Evolutionary conservation across 2,113 vertebrate species (phyloP).

Genomic region (Taxidea taxus): DNA sequence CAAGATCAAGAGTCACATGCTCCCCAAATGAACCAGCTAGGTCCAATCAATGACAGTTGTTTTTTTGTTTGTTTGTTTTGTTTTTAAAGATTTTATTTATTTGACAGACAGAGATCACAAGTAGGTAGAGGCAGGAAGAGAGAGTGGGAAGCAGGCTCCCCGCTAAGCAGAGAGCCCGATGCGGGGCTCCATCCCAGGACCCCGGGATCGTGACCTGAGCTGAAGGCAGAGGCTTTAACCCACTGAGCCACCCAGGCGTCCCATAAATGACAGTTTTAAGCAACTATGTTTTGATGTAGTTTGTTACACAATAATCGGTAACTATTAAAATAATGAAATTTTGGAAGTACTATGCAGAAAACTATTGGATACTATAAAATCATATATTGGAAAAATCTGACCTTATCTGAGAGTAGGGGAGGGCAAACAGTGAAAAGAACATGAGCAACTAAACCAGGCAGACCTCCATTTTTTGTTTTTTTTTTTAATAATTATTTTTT

Average conservation of each 20-base stretch:
- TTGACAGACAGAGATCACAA: no score
- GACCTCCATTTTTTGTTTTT: neutral
- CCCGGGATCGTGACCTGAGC: no score
- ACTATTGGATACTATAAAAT: neutral
- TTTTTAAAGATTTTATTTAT: no score
- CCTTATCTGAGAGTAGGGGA: neutral
- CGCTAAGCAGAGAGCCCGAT: no score
- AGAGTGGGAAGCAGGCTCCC: no score
- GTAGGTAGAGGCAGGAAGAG: no score
- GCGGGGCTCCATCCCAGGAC: no score
- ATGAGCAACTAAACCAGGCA: neutral
- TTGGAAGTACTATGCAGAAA: neutral
- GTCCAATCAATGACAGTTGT: neutral
- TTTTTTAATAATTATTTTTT: no score
- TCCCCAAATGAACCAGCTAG: neutral
- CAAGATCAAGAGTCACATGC: neutral
- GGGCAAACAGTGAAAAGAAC: neutral
- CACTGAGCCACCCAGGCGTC: no score
- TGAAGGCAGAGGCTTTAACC: no score
- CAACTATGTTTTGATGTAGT: neutral
- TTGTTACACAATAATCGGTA: neutral
- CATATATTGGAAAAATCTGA: neutral
- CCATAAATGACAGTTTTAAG: neutral
- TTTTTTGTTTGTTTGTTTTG: no score
- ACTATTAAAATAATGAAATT: neutral